Evolutionary conservation across 1,140 invertebrate species (phyloP), one percentile per base, ranked within the genome.

Genomic region (Macrobrachium rosenbergii): DNA sequence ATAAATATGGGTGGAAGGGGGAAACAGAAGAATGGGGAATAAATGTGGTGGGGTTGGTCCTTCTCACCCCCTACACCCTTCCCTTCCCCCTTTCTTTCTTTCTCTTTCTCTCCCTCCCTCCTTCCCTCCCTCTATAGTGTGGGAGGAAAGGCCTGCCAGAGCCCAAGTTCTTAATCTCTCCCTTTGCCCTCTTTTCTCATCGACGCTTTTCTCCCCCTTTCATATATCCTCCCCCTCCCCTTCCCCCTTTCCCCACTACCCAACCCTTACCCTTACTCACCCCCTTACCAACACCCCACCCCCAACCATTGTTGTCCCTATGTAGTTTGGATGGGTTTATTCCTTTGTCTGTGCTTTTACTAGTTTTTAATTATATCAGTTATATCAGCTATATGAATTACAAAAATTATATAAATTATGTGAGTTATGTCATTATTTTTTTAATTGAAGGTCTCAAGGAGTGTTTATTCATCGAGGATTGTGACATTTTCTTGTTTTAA

Each of bases 21-120:
- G 76, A 79, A 80, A 37, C 64, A 76, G 23, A 80, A 81, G 63
- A 81, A 87, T 75, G 73, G 69, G 59, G 67, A 87, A 81, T 87
- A 87, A 81, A 87, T 87, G 64, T 73, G 59, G 58, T 45, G 21
- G 72, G 60, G 58, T 37, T 52, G 73, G 82, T 62, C 69, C 37
- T 11, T 52, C 11, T 52, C 28, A 12, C 17, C 64, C 21, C 69
- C 52, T 28, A 11, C 43, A 17, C 23, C 10, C 43, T 10, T 19
- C 23, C 23, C 10, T 52, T 5, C 58, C 64, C 14, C 14, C 80
- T 14, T 58, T 14, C 37, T 45, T n/a, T 19, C 37, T 37, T 12
- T 52, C 80, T 14, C 80, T 10, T 37, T 75, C 59, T 2, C 28
- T 43, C 59, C 28, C 59, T 64, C 59, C 52, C 82, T 21, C 37